Evolutionary conservation across 2,797 vertebrate genomes (phyloP), one percentile per base, ranked within the genome.

Genomic region (Bucorvus abyssinicus): DNA sequence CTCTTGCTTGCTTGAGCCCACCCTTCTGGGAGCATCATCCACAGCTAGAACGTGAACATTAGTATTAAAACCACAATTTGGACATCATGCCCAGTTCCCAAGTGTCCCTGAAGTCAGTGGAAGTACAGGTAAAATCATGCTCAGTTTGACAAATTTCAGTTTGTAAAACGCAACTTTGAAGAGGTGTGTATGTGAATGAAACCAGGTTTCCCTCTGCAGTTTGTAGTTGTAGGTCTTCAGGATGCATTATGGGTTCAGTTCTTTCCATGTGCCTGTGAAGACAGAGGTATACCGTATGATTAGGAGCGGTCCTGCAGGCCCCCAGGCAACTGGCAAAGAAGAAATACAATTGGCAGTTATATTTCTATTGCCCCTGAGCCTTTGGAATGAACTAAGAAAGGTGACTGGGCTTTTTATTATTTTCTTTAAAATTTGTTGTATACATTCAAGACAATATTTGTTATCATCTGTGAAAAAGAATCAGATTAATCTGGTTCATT

Each of bases 31-130:
- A 73, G 10, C 26, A 42, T 22, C 67, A 79, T n/a, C n/a, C 24
- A 14, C 20, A n/a, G 14, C 21, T 44, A 50, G 40, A 92, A 52
- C 0, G 0, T 27, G 45, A 82, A 2, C 34, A 45, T 57, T 49
- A 63, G 15, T 20, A 49, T 32, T 60, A 60, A 14, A 45, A 64
- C 7, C 89, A 12, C 12, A 38, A 27, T 87, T 34, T 77, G 26
- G 20, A 67, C 30, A 56, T 32, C 14, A 11, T 70, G 6, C 22
- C 73, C 0, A 0, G 1, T 83, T 56, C 52, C 77, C 42, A 87
- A 5, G 16, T 63, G 47, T 44, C 8, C 19, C 11, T 68, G 49
- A 71, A 77, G 60, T 87, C 82, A 64, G 6, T 38, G 42, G 49
- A 59, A 68, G 27, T 71, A 63, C 10, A 38, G 83, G 50, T 38